Evolutionary conservation across 2,888 invertebrate species (phyloP).

Genomic region (Dascillus cervinus): DNA sequence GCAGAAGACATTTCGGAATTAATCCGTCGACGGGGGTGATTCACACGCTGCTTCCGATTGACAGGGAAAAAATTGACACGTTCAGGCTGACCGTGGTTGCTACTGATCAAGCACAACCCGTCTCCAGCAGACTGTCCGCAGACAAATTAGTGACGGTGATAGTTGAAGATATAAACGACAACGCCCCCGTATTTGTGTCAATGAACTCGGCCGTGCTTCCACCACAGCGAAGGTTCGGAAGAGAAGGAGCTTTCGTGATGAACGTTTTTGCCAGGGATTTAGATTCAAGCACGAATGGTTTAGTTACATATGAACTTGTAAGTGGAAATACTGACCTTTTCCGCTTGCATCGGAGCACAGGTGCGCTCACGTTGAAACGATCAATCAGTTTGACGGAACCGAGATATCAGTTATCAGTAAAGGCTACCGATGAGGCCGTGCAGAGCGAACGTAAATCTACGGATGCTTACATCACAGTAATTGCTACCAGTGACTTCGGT

Average conservation of each 20-base stretch:
- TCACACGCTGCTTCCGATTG: slow-evolving; percentile 77
- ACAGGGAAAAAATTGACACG: slow-evolving; percentile 83
- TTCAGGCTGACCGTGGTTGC: slow-evolving; percentile 85
- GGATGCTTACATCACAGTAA: slow-evolving; percentile 78
- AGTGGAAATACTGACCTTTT: slow-evolving; percentile 73
- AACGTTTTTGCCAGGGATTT: slow-evolving; percentile 76
- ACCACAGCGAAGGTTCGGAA: slow-evolving; percentile 45
- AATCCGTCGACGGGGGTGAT: slow-evolving; percentile 81
- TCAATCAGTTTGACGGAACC: slow-evolving; percentile 57
- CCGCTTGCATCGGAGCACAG: slow-evolving; percentile 71
- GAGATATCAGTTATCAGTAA: slow-evolving; percentile 73
- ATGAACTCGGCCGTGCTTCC: slow-evolving; percentile 86
- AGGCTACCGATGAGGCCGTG: slow-evolving; percentile 88
- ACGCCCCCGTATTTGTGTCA: slow-evolving; percentile 82
- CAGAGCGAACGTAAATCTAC: slow-evolving; percentile 80
- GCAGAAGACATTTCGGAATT: slow-evolving; percentile 74
- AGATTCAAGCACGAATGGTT: slow-evolving; percentile 86
- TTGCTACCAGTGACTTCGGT: slow-evolving; percentile 55
- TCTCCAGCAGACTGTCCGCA: slow-evolving; percentile 66
- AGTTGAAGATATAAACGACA: slow-evolving; percentile 90
- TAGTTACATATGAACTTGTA: slow-evolving; percentile 83
- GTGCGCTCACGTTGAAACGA: slow-evolving; percentile 60
- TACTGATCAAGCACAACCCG: slow-evolving; percentile 77
- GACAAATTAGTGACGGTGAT: slow-evolving; percentile 89
- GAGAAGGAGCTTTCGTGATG: slow-evolving; percentile 62